Conservation (phyloP, 2,888 invertebrate species). For the Parelbella ahira region DNA sequence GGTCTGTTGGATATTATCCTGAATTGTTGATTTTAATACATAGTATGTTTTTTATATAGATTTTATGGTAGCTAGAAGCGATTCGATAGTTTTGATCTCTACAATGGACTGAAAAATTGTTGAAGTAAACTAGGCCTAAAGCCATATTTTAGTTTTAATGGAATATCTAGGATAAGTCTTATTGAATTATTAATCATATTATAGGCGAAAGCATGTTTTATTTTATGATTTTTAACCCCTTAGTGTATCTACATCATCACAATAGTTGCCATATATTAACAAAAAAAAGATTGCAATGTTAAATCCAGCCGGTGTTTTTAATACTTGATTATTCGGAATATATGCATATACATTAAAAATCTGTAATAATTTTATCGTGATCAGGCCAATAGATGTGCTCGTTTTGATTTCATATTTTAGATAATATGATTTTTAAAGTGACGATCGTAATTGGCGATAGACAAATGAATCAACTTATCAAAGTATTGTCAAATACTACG, state of each 20-base stretch:
- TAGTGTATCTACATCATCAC: slow-evolving; percentile 45
- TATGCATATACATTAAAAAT: slow-evolving; percentile 16
- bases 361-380: slow-evolving; percentile 32
- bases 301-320: slow-evolving; percentile 57
- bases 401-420: slow-evolving; percentile 62
- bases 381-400: slow-evolving; percentile 39
- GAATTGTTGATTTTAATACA: no score
- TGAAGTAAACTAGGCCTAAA: slow-evolving; percentile 65
- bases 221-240: slow-evolving; percentile 61
- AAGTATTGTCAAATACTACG: slow-evolving; percentile 43
- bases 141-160: slow-evolving; percentile 38
- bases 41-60: slow-evolving; percentile 36
- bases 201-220: slow-evolving; percentile 65
- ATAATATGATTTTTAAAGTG: slow-evolving; percentile 57
- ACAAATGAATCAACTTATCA: slow-evolving; percentile 47
- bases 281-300: slow-evolving; percentile 27
- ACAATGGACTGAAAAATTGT: slow-evolving; percentile 53
- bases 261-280: no score
- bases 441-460: slow-evolving; percentile 45
- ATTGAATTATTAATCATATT: slow-evolving; percentile 45
- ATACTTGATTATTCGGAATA: slow-evolving; percentile 57
- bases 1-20: no score
- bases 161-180: slow-evolving; percentile 23
- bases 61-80: slow-evolving; percentile 69
- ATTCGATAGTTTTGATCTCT: slow-evolving; percentile 66